Evolutionary conservation across 2,888 invertebrate species (phyloP), one percentile per base, ranked within the genome.

Genomic region (Tetranychus truncatus): DNA sequence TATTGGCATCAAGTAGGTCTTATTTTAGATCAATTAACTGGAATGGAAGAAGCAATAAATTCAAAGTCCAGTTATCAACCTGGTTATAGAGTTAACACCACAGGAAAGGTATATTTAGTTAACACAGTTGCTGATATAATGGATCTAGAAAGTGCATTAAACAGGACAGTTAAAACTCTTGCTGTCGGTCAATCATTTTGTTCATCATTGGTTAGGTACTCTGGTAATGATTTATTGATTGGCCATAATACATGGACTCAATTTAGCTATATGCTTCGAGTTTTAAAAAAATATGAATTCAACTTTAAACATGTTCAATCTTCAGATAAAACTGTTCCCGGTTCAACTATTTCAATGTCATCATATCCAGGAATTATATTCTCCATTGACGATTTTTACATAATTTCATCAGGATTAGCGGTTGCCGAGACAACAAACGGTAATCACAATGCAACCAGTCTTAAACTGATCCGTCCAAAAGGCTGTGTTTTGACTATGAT

Each of bases 281-380:
- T 93, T 65, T 84, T 91, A 80, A 94, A 94, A 82, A 87, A 88
- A 76, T 94, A 94, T 84, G 89, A 89, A 80, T 87, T 95, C 74
- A 87, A 88, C 77, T 91, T 88, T 81, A 46, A 46, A 46, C 8
- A 8, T 2, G 15, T 15, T 2, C 15, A 8, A 15, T 46, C 55
- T 15, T 9, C 55, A 55, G 55, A n/a, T 1, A 69, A 69, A 69
- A 9, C n/a, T 24, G 34, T 69, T 2, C 71, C 73, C 3, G 75
- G 75, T 20, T 44, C 24, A 6, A 66, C 34, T 5, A 44, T 73
- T 44, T 44, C 72, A 6, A 55, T 75, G 11, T 72, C 72, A 3
- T 72, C 72, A 45, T 75, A 75, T 73, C 75, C 75, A 15, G 75
- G 75, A 2, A 67, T 72, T 69, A 72, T 75, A 8, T 79, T 80